phyloP scores from a whole-genome alignment of 2,888 invertebrate genomes.

The Lordiphosa andalusiaca region DNA sequence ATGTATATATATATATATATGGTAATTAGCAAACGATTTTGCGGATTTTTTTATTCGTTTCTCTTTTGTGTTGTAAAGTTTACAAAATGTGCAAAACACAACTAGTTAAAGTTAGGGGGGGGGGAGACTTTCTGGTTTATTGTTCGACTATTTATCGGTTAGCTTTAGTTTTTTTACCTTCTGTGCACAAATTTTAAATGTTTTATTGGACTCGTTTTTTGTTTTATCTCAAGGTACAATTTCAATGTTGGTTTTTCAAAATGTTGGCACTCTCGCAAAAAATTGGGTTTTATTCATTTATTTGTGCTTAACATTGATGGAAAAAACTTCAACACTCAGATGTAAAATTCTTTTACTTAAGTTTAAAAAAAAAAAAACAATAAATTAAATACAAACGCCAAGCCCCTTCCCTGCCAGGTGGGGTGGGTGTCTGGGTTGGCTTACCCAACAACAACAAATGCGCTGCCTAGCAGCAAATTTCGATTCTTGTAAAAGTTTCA shows the following conservation, averaged over 20 bases:
- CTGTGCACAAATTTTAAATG: slow-evolving; percentile 3
- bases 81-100: slow-evolving; percentile 72
- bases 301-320: slow-evolving; percentile 56
- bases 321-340: slow-evolving; percentile 61
- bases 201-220: slow-evolving; percentile 37
- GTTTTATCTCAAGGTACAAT: slow-evolving; percentile 4
- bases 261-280: slow-evolving; percentile 52
- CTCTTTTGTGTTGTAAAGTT: slow-evolving; percentile 59
- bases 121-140: slow-evolving; percentile 10
- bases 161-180: slow-evolving; percentile 8
- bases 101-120: slow-evolving; percentile 38
- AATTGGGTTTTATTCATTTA: slow-evolving; percentile 4
- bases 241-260: not conserved
- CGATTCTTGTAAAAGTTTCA: slow-evolving; percentile 34
- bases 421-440: not conserved
- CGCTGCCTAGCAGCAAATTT: slow-evolving; percentile 46
- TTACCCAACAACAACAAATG: slow-evolving; percentile 33
- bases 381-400: slow-evolving; percentile 12
- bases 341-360: slow-evolving; percentile 52
- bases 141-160: slow-evolving; percentile 26
- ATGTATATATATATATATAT: slow-evolving; percentile 36
- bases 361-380: slow-evolving; percentile 38
- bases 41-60: slow-evolving; percentile 13
- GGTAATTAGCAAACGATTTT: slow-evolving; percentile 45
- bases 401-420: not conserved